phyloP scores from a whole-genome alignment of 2,113 vertebrate genomes.

The Ranitomeya variabilis region DNA sequence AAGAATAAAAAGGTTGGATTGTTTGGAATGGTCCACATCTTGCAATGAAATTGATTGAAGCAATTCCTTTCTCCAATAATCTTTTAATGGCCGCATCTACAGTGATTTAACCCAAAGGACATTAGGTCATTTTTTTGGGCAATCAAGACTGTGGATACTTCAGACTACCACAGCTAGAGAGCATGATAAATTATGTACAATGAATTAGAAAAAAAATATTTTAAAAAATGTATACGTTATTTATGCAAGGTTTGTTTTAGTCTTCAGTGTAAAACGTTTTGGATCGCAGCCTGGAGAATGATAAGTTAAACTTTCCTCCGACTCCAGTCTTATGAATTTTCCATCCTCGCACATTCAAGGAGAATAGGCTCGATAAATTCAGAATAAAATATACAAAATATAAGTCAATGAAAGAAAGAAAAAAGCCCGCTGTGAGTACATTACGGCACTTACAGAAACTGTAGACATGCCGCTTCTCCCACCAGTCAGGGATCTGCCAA shows the following conservation, averaged over 20 bases:
- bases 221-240: slow-evolving; percentile 29
- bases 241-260: slow-evolving; percentile 54
- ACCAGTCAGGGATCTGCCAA: slow-evolving; percentile 41
- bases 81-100: slow-evolving; percentile 49
- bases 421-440: slow-evolving; percentile 29
- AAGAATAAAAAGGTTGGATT: slow-evolving; percentile 31
- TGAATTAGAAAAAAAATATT: slow-evolving; percentile 25
- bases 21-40: slow-evolving; percentile 20
- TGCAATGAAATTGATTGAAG: slow-evolving; percentile 14
- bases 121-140: slow-evolving; percentile 48
- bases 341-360: slow-evolving; percentile 47
- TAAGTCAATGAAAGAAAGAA: slow-evolving; percentile 55
- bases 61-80: slow-evolving; percentile 34
- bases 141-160: slow-evolving; percentile 35
- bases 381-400: slow-evolving; percentile 48
- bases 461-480: slow-evolving; percentile 50
- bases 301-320: slow-evolving; percentile 53
- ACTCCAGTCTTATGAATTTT: slow-evolving; percentile 54
- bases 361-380: slow-evolving; percentile 52
- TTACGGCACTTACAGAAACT: slow-evolving; percentile 55
- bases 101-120: slow-evolving; percentile 43
- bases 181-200: slow-evolving; percentile 48
- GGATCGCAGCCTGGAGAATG: slow-evolving; percentile 50
- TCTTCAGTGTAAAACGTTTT: slow-evolving; percentile 45
- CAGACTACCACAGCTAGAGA: slow-evolving; percentile 29